Evolutionary conservation across 37 sponge, comb jelly and placozoan genomes (phyloP), one percentile per base, ranked within the genome.

Genomic region (Diacarnus erythraeanus): DNA sequence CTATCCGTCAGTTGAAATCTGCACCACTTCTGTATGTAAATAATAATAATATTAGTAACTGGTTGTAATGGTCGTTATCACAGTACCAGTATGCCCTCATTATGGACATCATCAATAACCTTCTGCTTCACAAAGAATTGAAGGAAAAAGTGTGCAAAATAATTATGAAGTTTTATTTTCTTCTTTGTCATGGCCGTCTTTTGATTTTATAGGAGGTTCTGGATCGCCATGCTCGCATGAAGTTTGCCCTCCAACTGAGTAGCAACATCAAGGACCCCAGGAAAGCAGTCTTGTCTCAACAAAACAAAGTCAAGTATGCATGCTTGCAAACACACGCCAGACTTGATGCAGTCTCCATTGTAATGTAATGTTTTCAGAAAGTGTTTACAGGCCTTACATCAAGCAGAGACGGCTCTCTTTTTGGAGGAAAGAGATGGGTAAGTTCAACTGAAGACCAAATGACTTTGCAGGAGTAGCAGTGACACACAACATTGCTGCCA

Each of bases 91-190:
- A 94, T 60, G 71, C 78, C 8, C 54, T 97, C 59, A 79, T 97
- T 15, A 71, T 89, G 59, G 95, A 97, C 69, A 94, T 97, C 42
- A 37, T 97, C 41, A 94, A 86, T 70, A 97, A 97, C 44, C 82
- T 97, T 23, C 72, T 97, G 18, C 81, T 97, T 3, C 81, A 97
- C 81, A 91, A 93, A 35, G 93, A 97, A 43, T 84, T 95, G 2
- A 79, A 78, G 57, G 80, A 86, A 66, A 97, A 94, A 90, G 93
- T 92, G 22, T 1, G 54, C 25, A 18, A 29, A 44, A 20, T n/a
- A n/a, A n/a, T n/a, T n/a, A 20, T 8, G 70, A 4, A 69, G 37
- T 37, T 33, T 25, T 43, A n/a, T 26, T 43, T 6, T 43, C 34
- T 36, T 20, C 69, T 20, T 15, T 23, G 18, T 8, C 64, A 12